Percentiles rank a stretch among this genome's conserved stretches.
phyloP scores from a whole-genome alignment of 2,888 invertebrate species.

The Adineta ricciae region DNA sequence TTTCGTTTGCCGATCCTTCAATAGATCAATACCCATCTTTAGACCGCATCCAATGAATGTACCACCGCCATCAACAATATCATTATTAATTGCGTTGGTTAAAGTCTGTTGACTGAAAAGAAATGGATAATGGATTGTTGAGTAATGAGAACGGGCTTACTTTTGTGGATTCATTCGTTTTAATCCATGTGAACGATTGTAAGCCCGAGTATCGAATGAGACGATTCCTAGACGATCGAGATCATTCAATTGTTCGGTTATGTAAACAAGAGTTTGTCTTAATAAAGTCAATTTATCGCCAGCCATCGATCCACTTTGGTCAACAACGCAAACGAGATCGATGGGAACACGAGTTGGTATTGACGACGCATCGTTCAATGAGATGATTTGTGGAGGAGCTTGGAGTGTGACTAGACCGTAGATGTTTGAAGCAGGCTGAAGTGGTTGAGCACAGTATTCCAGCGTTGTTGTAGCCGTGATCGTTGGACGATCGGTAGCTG shows the following conservation, averaged over 20 bases:
- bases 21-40: neutral
- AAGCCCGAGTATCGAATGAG: neutral
- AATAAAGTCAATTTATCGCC: neutral
- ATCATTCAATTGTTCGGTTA: neutral
- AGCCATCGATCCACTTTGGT: neutral
- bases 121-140: neutral
- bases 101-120: neutral
- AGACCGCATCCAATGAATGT: neutral
- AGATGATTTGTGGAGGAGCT: neutral
- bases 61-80: neutral
- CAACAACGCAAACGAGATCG: neutral
- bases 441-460: neutral
- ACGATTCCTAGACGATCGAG: neutral
- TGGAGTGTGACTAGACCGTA: neutral
- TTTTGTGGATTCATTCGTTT: slow-evolving; percentile 15
- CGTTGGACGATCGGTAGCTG: neutral
- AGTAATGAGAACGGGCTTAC: neutral
- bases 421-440: neutral
- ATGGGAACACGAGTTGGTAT: neutral
- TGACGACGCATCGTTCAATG: neutral
- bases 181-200: neutral
- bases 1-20: neutral
- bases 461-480: neutral
- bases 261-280: neutral
- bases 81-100: neutral